Conservation (phyloP, 2,888 invertebrate species). For the Agonopterix alstromeriana region DNA sequence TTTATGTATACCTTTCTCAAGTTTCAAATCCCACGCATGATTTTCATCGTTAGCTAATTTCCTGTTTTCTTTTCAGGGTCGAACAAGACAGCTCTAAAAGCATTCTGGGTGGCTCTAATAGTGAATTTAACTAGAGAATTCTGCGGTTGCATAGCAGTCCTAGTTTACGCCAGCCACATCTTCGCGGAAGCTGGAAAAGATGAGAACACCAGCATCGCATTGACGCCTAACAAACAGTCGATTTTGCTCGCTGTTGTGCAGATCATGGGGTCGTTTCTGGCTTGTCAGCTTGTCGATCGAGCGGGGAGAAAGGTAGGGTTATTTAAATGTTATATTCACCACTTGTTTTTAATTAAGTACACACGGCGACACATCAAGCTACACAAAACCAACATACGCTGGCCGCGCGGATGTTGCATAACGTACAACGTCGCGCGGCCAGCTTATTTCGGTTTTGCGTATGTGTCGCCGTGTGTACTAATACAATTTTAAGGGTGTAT, state of each 20-base stretch:
- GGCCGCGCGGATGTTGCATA: no score
- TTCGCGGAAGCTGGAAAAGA: slow-evolving; percentile 53
- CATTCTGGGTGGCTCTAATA: slow-evolving; percentile 64
- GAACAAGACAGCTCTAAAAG: slow-evolving; percentile 56
- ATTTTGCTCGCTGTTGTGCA: slow-evolving; percentile 61
- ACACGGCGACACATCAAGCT: no score
- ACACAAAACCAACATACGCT: no score
- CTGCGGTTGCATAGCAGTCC: slow-evolving; percentile 64
- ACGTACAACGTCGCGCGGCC: no score
- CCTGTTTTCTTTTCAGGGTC: slow-evolving; percentile 30
- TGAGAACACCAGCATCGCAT: slow-evolving; percentile 36
- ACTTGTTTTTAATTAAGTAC: no score
- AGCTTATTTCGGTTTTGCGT: no score
- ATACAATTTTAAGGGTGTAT: no score
- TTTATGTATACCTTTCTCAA: no score
- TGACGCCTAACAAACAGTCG: slow-evolving; percentile 63
- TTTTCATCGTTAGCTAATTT: no score
- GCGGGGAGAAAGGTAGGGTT: slow-evolving; percentile 53
- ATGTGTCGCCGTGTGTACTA: no score
- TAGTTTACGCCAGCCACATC: slow-evolving; percentile 67
- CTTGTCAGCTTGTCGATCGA: slow-evolving; percentile 63
- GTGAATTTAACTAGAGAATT: slow-evolving; percentile 64
- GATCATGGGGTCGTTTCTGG: slow-evolving; percentile 61
- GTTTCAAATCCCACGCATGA: no score
- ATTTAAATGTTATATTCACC: no score